phyloP scores from a whole-genome alignment of 2,113 vertebrate genomes.

The Monarcha castaneiventris region DNA sequence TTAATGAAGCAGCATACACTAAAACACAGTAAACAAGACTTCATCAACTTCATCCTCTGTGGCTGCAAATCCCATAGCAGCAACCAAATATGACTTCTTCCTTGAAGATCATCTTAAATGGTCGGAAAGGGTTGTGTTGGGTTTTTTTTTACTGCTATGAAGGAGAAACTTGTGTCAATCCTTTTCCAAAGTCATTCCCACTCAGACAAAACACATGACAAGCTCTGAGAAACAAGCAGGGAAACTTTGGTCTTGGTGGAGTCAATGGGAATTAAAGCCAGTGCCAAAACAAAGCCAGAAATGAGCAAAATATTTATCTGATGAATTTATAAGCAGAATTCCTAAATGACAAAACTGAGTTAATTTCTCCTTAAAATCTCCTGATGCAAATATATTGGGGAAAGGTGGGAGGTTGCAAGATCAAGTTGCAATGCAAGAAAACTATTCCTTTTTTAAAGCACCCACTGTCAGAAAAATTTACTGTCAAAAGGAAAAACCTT shows the following conservation, averaged over 20 bases:
- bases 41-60: not conserved
- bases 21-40: not conserved
- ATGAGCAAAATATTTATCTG: not conserved
- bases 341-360: not conserved
- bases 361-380: not conserved
- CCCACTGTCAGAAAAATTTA: not conserved
- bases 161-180: not conserved
- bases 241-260: not conserved
- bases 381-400: not conserved
- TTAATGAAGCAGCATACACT: not conserved
- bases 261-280: not conserved
- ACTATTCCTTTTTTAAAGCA: not conserved
- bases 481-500: not conserved
- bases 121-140: not conserved
- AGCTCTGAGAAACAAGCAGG: not conserved
- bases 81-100: not conserved
- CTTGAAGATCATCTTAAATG: not conserved
- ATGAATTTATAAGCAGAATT: not conserved
- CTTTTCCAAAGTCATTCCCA: not conserved
- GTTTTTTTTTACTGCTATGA: not conserved
- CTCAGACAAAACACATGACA: not conserved
- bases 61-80: not conserved
- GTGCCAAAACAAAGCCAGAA: not conserved
- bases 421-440: not conserved
- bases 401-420: not conserved